Conservation (phyloP, 2,888 invertebrate genomes). For the Choreutis nemorana region DNA sequence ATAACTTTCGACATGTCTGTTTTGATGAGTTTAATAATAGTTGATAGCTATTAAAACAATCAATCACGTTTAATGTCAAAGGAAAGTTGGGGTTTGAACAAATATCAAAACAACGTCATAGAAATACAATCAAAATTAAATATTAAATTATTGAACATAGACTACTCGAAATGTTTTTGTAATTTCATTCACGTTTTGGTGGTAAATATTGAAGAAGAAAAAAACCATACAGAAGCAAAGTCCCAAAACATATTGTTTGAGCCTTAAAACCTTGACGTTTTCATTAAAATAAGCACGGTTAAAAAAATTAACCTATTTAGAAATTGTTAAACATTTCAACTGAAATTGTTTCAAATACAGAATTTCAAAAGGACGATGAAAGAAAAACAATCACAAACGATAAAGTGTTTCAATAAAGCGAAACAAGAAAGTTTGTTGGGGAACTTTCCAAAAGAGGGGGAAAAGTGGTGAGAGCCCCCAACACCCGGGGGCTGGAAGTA, state of each 20-base stretch:
- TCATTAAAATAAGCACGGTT: conserved; percentile 3
- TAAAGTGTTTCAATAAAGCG: conserved; percentile 56
- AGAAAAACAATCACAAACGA: conserved; percentile 60
- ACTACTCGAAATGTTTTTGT: too few species aligned
- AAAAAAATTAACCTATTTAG: neutral
- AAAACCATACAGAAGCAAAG: too few species aligned
- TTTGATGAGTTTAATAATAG: too few species aligned
- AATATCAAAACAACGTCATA: too few species aligned
- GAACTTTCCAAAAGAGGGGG: conserved; percentile 28
- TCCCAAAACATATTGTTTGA: too few species aligned
- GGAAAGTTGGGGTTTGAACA: too few species aligned
- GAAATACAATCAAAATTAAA: too few species aligned
- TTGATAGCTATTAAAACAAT: too few species aligned
- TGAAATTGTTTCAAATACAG: conserved; percentile 22
- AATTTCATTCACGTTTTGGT: too few species aligned
- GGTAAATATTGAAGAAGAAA: too few species aligned
- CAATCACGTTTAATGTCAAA: too few species aligned
- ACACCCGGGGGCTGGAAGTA: conserved; percentile 5
- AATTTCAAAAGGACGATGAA: conserved; percentile 39
- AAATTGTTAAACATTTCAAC: conserved; percentile 14
- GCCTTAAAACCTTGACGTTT: conserved; percentile 1
- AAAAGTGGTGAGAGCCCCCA: conserved; percentile 9
- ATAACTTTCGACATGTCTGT: conserved; percentile 26
- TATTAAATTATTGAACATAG: too few species aligned
- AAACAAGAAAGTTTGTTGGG: conserved; percentile 53